Conservation (phyloP, 2,113 vertebrate species). For the Sander lucioperca region DNA sequence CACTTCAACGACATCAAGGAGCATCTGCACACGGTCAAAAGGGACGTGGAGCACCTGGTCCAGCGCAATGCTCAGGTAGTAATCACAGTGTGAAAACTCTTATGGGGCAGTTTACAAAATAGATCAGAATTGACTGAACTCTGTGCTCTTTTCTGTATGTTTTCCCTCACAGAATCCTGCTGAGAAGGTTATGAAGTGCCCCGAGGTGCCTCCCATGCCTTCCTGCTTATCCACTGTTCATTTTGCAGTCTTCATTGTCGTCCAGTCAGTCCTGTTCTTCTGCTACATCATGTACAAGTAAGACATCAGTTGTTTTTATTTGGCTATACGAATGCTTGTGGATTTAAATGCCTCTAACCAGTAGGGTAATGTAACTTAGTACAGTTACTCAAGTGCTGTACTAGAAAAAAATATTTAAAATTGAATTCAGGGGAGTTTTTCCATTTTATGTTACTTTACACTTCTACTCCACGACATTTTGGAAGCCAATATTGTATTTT, state of each 20-base stretch:
- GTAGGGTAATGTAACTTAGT: neutral
- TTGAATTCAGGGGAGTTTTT: no score
- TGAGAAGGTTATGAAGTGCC: conserved; percentile 89
- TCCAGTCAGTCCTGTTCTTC: conserved; percentile 92
- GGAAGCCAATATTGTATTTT: no score
- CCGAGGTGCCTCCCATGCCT: conserved; percentile 89
- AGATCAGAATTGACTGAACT: neutral
- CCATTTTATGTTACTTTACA: no score
- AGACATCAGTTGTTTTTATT: conserved; percentile 52
- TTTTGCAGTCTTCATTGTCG: conserved; percentile 90
- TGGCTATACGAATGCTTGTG: neutral
- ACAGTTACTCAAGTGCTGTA: neutral
- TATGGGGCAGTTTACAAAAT: neutral
- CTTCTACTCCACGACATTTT: no score
- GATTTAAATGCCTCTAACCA: conserved; percentile 18
- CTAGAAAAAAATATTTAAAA: neutral
- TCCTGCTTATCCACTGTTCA: conserved; percentile 92
- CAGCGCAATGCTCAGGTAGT: conserved; percentile 82
- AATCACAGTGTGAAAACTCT: neutral
- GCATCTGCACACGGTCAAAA: conserved; percentile 92
- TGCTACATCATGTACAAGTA: conserved; percentile 96
- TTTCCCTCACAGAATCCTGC: conserved; percentile 82
- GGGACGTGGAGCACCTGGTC: conserved; percentile 90
- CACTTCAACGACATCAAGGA: conserved; percentile 98
- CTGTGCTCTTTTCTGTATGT: neutral